These are phyloP conservation scores for Aphelenchoides fujianensis DNA, from an alignment of 1,140 invertebrate genomes.

Conservation along the genomic window DNA sequence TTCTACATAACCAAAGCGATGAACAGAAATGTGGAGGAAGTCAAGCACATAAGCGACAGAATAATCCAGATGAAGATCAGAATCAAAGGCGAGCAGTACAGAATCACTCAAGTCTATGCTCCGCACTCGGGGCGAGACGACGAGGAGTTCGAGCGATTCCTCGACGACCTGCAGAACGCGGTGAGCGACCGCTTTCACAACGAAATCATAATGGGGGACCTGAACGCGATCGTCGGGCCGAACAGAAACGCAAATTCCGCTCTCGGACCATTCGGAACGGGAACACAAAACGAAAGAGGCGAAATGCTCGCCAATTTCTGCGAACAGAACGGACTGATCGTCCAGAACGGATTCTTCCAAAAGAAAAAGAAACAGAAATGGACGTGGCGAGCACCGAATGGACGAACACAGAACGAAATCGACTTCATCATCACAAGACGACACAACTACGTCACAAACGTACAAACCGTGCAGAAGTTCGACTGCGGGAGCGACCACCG, in stretches of 20 bases:
- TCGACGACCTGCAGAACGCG: neutral
- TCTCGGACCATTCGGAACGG: neutral
- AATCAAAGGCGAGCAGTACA: no score
- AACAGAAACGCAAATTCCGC: neutral
- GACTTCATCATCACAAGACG: neutral
- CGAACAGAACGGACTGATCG: neutral
- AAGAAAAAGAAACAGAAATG: neutral
- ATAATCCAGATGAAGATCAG: no score
- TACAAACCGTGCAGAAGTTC: neutral
- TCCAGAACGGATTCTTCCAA: neutral
- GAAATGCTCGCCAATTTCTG: neutral
- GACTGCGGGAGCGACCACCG: neutral
- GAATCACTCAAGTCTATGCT: neutral
- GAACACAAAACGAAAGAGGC: neutral
- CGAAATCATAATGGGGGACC: neutral
- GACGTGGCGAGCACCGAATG: neutral
- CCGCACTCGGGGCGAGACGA: neutral
- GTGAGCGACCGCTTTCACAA: neutral
- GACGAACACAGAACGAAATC: neutral
- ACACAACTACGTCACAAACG: neutral
- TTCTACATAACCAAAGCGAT: no score
- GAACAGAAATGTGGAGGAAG: no score
- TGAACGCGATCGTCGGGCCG: neutral
- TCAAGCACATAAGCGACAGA: no score
- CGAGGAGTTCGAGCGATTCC: neutral